Evolutionary conservation across 2,888 invertebrate genomes (phyloP).

Genomic region (Octonoba sinensis): DNA sequence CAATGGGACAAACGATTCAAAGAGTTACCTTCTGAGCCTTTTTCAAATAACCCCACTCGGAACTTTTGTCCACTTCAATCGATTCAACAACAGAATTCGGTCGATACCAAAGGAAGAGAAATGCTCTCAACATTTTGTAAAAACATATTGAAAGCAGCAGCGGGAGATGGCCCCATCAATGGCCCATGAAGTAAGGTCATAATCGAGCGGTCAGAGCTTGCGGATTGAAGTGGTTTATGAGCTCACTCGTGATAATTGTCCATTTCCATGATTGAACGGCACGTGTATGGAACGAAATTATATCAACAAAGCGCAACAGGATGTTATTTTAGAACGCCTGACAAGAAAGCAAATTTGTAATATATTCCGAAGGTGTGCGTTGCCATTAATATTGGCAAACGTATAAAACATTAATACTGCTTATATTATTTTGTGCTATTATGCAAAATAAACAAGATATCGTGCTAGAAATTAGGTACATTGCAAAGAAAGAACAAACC

Average conservation of each 20-base stretch:
- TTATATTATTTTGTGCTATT: no score
- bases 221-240: conserved; percentile 13
- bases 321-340: no score
- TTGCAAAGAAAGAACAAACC: no score
- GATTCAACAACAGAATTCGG: neutral
- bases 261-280: conserved; percentile 27
- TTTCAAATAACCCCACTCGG: neutral
- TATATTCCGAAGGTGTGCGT: no score
- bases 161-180: neutral
- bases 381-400: no score
- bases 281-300: neutral
- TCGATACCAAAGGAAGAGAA: conserved; percentile 2
- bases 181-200: neutral
- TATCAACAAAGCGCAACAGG: no score
- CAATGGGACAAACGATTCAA: neutral
- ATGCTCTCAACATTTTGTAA: conserved; percentile 21
- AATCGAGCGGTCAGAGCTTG: neutral
- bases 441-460: no score
- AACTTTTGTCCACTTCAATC: conserved; percentile 21
- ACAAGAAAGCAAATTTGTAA: no score
- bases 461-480: no score
- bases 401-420: no score
- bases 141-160: neutral
- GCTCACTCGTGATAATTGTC: conserved; percentile 35
- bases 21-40: conserved; percentile 1